Evolutionary conservation across 2,797 vertebrate species (phyloP).

Genomic region (Neopelma chrysocephalum): DNA sequence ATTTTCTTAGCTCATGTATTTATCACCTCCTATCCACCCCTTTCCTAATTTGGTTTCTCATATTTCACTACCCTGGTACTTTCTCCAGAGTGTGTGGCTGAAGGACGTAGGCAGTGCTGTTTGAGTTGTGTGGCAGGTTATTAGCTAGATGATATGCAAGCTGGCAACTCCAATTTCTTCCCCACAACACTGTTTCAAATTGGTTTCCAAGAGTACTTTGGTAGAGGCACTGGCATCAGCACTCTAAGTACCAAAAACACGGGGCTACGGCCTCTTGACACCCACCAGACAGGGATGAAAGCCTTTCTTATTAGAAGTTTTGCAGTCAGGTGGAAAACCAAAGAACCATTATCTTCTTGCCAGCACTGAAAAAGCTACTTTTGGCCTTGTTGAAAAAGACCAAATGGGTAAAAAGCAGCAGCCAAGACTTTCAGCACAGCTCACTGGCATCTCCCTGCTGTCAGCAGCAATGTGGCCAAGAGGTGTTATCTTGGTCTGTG

Average conservation of each 20-base stretch:
- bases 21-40: neutral
- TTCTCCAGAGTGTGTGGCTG: neutral
- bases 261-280: neutral
- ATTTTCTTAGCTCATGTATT: neutral
- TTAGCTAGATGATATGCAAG: neutral
- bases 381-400: conserved; percentile 9
- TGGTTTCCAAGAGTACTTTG: neutral
- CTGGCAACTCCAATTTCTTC: neutral
- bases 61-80: neutral
- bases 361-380: conserved; percentile 10
- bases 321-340: conserved; percentile 24
- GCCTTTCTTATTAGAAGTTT: neutral
- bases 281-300: neutral
- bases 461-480: neutral
- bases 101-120: neutral
- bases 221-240: neutral
- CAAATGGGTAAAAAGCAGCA: conserved; percentile 18
- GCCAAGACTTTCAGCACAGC: conserved; percentile 30
- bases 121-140: neutral
- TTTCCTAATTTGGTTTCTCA: neutral
- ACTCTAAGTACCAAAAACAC: neutral
- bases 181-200: neutral
- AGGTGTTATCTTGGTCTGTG: neutral
- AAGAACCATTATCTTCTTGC: conserved; percentile 16
- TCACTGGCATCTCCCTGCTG: conserved; percentile 27